These are phyloP conservation scores for Acanthornis magna DNA, from an alignment of 2,797 vertebrate genomes.

Conservation along the genomic window DNA sequence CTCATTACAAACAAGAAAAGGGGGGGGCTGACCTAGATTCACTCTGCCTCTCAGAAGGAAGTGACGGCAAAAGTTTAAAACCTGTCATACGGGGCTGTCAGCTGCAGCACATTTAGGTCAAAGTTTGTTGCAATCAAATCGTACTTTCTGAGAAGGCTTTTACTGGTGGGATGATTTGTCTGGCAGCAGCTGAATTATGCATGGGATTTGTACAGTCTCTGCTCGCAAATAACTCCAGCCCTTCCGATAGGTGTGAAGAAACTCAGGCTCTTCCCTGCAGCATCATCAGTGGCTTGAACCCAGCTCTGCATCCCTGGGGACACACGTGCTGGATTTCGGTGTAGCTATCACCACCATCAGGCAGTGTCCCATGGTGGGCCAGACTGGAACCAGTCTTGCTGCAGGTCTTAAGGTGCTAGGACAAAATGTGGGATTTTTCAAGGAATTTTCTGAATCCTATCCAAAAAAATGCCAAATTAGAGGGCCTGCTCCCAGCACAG, in stretches of 20 bases:
- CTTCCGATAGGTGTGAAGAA: accelerated
- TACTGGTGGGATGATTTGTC: neutral
- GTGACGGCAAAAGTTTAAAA: conserved; percentile 23
- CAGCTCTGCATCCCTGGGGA: neutral
- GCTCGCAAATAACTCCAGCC: neutral
- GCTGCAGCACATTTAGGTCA: neutral
- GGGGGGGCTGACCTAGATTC: conserved; percentile 41
- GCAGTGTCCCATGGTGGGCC: neutral
- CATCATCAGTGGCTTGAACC: neutral
- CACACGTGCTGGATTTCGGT: accelerated
- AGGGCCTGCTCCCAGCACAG: neutral
- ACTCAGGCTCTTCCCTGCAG: neutral
- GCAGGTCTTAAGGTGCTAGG: neutral
- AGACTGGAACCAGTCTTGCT: neutral
- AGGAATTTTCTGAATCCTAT: neutral
- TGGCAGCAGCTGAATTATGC: conserved; percentile 10
- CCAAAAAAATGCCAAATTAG: neutral
- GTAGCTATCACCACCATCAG: accelerated
- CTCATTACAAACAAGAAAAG: neutral
- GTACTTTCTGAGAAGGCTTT: neutral
- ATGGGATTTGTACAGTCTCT: neutral
- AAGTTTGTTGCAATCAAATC: neutral
- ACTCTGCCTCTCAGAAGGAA: conserved; percentile 2
- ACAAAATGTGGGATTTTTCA: neutral
- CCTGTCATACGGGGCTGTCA: neutral